A percentile compares a stretch with the other conserved stretches of the same genome.
Conservation (phyloP, 2,797 vertebrate species). For the Chelonia mydas region DNA sequence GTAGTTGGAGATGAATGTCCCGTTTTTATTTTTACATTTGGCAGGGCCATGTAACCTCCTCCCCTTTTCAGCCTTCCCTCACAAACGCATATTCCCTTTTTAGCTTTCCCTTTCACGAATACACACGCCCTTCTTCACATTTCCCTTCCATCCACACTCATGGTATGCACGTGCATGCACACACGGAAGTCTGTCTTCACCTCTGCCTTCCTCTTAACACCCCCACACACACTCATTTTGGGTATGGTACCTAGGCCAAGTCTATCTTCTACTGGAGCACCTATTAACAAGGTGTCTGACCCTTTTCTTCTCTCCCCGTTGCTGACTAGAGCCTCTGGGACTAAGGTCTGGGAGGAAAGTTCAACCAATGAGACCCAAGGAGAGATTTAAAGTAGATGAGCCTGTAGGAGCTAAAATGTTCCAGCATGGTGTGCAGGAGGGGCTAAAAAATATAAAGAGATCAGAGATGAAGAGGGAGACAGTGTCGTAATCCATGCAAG, state of each 20-base stretch:
- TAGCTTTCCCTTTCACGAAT: background rate
- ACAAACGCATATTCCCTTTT: background rate
- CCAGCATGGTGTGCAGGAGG: background rate
- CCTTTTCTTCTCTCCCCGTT: background rate
- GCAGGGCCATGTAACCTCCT: background rate
- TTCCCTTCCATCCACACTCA: background rate
- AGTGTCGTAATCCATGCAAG: background rate
- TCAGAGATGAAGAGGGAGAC: background rate
- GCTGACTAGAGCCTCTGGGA: background rate
- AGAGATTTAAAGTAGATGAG: background rate
- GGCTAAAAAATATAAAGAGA: background rate
- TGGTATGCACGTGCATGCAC: background rate
- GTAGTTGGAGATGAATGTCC: background rate
- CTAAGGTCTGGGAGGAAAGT: background rate
- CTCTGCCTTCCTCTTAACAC: background rate
- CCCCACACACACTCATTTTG: background rate
- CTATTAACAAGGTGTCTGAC: background rate
- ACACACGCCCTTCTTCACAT: background rate
- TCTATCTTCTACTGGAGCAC: background rate
- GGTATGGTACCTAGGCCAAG: background rate
- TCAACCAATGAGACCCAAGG: background rate
- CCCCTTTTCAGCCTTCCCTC: background rate
- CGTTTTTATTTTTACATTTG: background rate
- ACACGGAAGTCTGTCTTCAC: background rate
- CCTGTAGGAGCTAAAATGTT: background rate